Conservation (phyloP, 2,888 invertebrate species). For the Nomada fucata region DNA sequence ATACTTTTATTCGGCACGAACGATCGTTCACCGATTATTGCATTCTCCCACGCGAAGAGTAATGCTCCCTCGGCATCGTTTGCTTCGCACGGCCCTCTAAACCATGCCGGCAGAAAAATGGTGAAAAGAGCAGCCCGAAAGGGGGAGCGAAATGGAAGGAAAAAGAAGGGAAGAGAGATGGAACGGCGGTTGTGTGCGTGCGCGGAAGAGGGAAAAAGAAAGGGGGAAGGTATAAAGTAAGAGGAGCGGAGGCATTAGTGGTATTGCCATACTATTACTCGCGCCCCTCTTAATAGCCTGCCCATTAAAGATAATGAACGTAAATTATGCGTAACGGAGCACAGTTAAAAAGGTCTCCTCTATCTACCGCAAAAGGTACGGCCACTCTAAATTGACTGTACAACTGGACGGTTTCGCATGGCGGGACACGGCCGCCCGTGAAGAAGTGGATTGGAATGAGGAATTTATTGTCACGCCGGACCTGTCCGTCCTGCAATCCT, state of each 20-base stretch:
- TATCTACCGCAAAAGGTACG: conserved; percentile 62
- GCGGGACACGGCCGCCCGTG: conserved; percentile 29
- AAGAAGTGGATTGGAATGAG: conserved; percentile 50
- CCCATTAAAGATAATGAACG: conserved; percentile 76
- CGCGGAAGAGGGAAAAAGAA: background rate
- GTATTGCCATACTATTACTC: conserved; percentile 73
- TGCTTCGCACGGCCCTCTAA: conserved; percentile 61
- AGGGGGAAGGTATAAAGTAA: conserved; percentile 49
- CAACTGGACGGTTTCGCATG: conserved; percentile 45
- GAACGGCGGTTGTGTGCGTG: background rate
- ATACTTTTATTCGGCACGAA: conserved; percentile 44
- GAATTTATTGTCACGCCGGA: conserved; percentile 48
- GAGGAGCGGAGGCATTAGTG: conserved; percentile 68
- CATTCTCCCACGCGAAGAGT: conserved; percentile 58
- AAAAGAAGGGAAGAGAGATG: background rate
- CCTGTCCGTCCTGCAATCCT: background rate
- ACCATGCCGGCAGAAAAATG: conserved; percentile 63
- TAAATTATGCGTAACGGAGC: conserved; percentile 75
- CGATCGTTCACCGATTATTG: conserved; percentile 56
- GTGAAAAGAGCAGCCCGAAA: conserved; percentile 41
- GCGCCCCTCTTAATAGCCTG: conserved; percentile 73
- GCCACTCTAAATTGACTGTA: conserved; percentile 62
- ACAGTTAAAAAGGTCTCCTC: conserved; percentile 75
- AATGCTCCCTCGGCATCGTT: conserved; percentile 63
- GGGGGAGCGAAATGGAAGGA: background rate